Evolutionary conservation across 2,797 vertebrate species (phyloP).

Genomic region (Clamator glandarius): DNA sequence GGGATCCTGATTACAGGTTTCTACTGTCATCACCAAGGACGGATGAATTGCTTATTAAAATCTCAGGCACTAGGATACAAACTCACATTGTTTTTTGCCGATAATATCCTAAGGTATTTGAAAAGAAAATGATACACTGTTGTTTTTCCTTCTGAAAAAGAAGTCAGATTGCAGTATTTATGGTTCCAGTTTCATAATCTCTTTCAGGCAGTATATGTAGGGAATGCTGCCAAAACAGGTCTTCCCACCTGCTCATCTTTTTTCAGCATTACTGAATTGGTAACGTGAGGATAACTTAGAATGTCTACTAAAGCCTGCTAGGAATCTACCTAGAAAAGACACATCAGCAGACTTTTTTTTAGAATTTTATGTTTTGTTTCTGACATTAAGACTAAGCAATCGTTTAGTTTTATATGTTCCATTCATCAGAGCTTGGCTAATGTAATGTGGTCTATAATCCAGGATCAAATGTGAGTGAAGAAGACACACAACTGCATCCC

Average conservation of each 20-base stretch:
- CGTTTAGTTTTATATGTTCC: neutral
- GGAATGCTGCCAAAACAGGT: slow-evolving; percentile 4
- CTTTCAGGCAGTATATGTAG: neutral
- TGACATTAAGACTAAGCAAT: neutral
- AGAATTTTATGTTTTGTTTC: neutral
- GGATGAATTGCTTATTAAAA: neutral
- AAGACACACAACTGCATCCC: neutral
- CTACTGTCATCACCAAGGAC: neutral
- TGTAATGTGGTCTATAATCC: neutral
- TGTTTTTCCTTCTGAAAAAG: neutral
- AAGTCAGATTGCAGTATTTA: neutral
- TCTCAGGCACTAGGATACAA: neutral
- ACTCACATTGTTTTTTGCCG: neutral
- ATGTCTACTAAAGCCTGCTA: neutral
- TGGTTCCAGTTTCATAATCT: neutral
- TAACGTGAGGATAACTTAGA: neutral
- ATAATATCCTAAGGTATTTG: neutral
- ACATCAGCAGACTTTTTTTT: neutral
- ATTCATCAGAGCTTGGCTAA: neutral
- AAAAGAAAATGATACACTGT: neutral
- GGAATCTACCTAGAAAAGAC: neutral
- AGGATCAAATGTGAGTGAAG: neutral
- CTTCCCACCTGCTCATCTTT: neutral
- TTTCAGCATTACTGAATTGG: neutral
- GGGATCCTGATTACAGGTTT: neutral